Base-by-base conservation (phyloP, 2,797 vertebrate genomes). In the Acridotheres tristis region DNA sequence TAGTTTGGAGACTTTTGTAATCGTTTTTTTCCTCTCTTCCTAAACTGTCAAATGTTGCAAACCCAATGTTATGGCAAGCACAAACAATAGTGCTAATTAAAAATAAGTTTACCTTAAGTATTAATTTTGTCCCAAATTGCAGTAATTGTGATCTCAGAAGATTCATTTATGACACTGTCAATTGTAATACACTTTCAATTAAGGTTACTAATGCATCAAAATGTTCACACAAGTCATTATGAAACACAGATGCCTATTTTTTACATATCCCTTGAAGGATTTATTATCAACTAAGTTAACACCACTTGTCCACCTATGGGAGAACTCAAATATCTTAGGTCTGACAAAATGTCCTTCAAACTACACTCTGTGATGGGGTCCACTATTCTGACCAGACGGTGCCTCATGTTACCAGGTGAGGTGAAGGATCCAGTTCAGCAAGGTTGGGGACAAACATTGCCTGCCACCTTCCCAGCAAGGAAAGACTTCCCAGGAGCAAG, bases 401-500 rank as follows among this genome's bases (percentile, higher is more conserved):
- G 29, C 29, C 27, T 36, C 14, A 10, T 0, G 16, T 15, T 40
- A 42, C 17, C 55, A 59, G 21, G 10, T 30, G 32, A 72, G 5
- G 42, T 13, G 25, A 65, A 3, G 0, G 58, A 68, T 7, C 4
- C 68, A 50, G 9, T 4, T 22, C 53, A 75, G 40, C 0, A 1
- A 55, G 30, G 53, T 7, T 1, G 1, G 26, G 22, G 42, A 57
- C 17, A 40, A 30, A 45, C 8, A 71, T 32, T 61, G 48, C 47
- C 59, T 55, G 29, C 7, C 50, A 34, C 42, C 10, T 47, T 87
- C 26, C 26, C 51, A 58, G 36, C 0, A 0, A 50, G 6, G 8
- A 48, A 62, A 53, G 8, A 6, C 23, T 42, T 79, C 34, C 25
- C 21, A 57, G 45, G 29, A 89, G 10, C 12, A 66, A n/a, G 7